Evolutionary conservation across 53 echinoderm and acorn worm genomes (phyloP).

Genomic region (Hippasteria phrygiana): DNA sequence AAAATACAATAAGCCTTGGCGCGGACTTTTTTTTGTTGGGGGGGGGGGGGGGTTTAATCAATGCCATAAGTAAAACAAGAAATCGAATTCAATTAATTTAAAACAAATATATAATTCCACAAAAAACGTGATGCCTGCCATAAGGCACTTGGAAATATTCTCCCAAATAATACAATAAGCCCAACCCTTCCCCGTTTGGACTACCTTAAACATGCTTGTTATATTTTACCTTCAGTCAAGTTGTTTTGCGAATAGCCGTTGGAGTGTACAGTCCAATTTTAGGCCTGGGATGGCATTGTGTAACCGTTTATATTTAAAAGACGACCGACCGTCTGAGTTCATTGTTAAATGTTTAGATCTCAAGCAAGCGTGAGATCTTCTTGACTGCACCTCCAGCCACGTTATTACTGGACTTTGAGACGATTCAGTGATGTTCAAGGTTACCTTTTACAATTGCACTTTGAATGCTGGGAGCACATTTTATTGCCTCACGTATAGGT

Average conservation of each 20-base stretch:
- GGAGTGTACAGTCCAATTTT: not conserved
- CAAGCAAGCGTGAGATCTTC: not conserved
- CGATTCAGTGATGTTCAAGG: not conserved
- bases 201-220: too few relatives aligned
- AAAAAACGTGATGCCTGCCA: too few relatives aligned
- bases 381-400: not conserved
- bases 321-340: not conserved
- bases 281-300: not conserved
- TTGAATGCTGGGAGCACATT: too few relatives aligned
- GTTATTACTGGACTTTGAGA: not conserved
- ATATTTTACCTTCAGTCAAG: too few relatives aligned
- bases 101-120: not conserved
- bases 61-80: too few relatives aligned
- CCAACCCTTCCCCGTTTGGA: too few relatives aligned
- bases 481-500: too few relatives aligned
- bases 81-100: not conserved
- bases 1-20: too few relatives aligned
- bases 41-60: too few relatives aligned
- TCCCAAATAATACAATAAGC: too few relatives aligned
- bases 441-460: not conserved
- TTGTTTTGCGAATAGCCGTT: not conserved
- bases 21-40: too few relatives aligned
- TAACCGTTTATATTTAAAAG: not conserved
- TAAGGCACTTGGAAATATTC: too few relatives aligned
- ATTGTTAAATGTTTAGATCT: not conserved